Base-by-base conservation (phyloP, 2,888 invertebrate genomes). In the Lasioglossum figueresi region DNA sequence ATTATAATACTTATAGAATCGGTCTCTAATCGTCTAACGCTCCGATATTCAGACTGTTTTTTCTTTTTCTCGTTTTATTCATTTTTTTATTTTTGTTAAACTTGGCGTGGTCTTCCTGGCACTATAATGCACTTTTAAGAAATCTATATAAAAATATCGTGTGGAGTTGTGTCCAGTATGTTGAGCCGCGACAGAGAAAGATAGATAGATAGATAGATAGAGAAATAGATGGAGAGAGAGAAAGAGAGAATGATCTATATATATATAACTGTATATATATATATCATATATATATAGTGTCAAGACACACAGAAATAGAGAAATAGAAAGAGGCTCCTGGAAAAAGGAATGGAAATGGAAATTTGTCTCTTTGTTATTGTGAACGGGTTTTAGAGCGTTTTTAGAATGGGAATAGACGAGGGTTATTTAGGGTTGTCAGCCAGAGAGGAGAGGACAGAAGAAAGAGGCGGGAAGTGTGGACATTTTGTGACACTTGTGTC, bases 91-190 rank as follows among this genome's bases (percentile, higher is more conserved):
- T 71, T 79, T 84, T 48, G 79, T 82, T 78, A 87, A 68, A 91
- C 90, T 91, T 91, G 92, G 91, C 91, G 87, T 93, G 89, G 91
- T 93, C 91, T 92, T 91, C 88, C 93, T 92, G 93, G 93, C 92
- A 93, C 93, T 93, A 92, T 92, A 93, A 94, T 94, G 93, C 93
- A 94, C 93, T 94, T 94, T 94, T 93, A 92, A 93, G 93, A 94
- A 92, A 93, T 94, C 93, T 93, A 92, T 95, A 95, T 94, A 95
- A 94, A 95, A 94, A 94, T 95, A 95, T 93, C 88, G 91, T 93
- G 91, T 93, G 91, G 92, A 91, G 91, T 93, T 91, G 92, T 93
- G 89, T 93, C 93, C 92, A 91, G 93, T 93, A 92, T 89, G 90
- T 92, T 91, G 90, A 92, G 90, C 92, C 89, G 92, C 89, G 88